phyloP scores from a whole-genome alignment of 2,888 invertebrate genomes.

The Ochropacha duplaris region DNA sequence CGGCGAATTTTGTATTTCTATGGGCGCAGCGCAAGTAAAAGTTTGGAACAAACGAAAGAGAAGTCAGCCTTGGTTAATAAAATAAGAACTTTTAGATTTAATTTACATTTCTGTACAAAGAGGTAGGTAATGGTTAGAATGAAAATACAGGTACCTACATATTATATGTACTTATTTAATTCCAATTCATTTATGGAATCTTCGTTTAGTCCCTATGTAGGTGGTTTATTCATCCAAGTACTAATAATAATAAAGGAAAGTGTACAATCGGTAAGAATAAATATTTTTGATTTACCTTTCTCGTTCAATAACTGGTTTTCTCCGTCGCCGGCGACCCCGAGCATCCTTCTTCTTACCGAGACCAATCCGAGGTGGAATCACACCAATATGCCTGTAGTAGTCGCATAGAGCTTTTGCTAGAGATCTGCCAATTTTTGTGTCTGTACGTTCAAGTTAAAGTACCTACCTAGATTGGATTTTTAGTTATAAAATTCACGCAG shows the following conservation, averaged over 20 bases:
- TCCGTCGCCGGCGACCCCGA: conserved; percentile 57
- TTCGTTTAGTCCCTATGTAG: no score
- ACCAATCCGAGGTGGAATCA: conserved; percentile 74
- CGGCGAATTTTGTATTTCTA: background rate
- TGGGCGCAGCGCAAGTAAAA: background rate
- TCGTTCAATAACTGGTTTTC: conserved; percentile 55
- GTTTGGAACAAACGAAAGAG: background rate
- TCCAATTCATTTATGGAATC: no score
- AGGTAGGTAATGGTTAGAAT: background rate
- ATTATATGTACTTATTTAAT: no score
- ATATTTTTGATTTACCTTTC: conserved; percentile 46
- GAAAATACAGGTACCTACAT: no score
- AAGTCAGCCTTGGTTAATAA: background rate
- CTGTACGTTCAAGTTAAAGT: conserved; percentile 30
- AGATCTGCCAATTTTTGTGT: conserved; percentile 68
- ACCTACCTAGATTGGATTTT: background rate
- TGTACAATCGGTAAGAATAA: background rate
- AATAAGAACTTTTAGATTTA: background rate
- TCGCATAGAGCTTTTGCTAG: conserved; percentile 82
- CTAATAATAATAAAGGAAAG: no score
- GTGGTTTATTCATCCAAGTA: no score
- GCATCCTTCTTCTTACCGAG: conserved; percentile 61
- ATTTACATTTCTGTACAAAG: no score
- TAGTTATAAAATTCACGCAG: no score
- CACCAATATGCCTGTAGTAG: conserved; percentile 81